Evolutionary conservation across 2,888 invertebrate species (phyloP), one percentile per base, ranked within the genome.

Genomic region (Ophion slaviceki): DNA sequence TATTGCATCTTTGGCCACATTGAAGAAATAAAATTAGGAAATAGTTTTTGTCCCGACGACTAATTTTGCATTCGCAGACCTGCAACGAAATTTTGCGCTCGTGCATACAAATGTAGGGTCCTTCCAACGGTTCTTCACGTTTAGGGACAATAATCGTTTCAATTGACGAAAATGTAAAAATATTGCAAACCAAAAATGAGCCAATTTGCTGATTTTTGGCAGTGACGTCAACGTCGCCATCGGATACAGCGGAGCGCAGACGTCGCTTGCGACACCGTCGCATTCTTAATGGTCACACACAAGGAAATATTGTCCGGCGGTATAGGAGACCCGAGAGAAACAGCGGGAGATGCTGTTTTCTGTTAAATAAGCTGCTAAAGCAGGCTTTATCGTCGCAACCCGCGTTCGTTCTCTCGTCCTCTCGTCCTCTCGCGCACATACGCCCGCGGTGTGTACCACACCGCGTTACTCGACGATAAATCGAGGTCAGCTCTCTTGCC

Each of bases 401-500:
- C 61, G 57, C 8, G 53, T 78, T 67, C 66, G 61, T 36, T 79
- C 66, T 66, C 79, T 62, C 59, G 45, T 24, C 11, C 62, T 17
- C 59, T 36, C 68, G 61, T 17, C 11, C 62, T 17, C 59, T 36
- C 68, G 61, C 24, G 24, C 47, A 61, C 45, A 45, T 61, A 61
- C 68, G 47, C 75, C 10, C 64, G 10, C 45, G 57, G 8, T 45
- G 57, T 57, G 71, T n/a, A 24, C 24, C 71, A 24, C 24, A 36
- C 8, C 68, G 32, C 53, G 62, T 68, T 78, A 81, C 80, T 86
- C 62, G 80, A 81, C 83, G 83, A 86, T 81, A 78, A 83, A 86
- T 83, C 86, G 86, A 83, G 86, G 86, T 86, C 86, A 83, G 80
- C 80, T 78, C 83, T 68, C 77, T 32, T 70, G 68, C 72, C 80